Evolutionary conservation across 2,888 invertebrate genomes (phyloP).

Genomic region (Cancer borealis): DNA sequence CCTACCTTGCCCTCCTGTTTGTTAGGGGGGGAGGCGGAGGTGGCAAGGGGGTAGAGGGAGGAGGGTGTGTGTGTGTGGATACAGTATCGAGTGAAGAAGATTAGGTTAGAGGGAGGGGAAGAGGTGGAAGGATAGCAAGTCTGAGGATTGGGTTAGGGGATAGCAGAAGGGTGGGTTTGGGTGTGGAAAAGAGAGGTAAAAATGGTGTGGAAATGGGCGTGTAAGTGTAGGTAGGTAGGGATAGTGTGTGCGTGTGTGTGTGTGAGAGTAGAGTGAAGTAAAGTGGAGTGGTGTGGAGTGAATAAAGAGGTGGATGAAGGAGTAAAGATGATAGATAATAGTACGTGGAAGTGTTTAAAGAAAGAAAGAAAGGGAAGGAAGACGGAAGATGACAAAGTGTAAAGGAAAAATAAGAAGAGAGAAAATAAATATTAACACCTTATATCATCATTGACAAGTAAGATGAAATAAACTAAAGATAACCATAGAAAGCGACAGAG

Average conservation of each 20-base stretch:
- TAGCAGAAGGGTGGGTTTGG: background rate
- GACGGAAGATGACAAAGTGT: background rate
- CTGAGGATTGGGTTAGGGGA: conserved; percentile 6
- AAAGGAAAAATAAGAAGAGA: background rate
- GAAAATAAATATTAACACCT: too few relatives aligned
- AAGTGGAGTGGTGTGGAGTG: too few relatives aligned
- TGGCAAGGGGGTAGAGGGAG: background rate
- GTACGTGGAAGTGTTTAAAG: background rate
- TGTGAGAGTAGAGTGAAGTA: too few relatives aligned
- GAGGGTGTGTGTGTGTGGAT: background rate
- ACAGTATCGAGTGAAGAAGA: background rate
- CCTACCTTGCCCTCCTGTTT: background rate
- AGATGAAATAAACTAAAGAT: background rate
- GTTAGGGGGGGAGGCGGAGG: background rate
- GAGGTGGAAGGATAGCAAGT: conserved; percentile 11
- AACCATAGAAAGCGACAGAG: background rate
- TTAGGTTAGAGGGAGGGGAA: conserved; percentile 13
- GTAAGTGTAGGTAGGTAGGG: too few relatives aligned
- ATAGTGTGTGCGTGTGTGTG: too few relatives aligned
- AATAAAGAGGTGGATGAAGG: too few relatives aligned
- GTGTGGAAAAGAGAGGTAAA: background rate
- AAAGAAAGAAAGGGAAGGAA: background rate
- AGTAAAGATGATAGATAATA: background rate
- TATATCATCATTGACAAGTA: too few relatives aligned
- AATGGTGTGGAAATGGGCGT: background rate